Base-by-base conservation (phyloP, 2,113 vertebrate species). In the Xyliphius kryptos region DNA sequence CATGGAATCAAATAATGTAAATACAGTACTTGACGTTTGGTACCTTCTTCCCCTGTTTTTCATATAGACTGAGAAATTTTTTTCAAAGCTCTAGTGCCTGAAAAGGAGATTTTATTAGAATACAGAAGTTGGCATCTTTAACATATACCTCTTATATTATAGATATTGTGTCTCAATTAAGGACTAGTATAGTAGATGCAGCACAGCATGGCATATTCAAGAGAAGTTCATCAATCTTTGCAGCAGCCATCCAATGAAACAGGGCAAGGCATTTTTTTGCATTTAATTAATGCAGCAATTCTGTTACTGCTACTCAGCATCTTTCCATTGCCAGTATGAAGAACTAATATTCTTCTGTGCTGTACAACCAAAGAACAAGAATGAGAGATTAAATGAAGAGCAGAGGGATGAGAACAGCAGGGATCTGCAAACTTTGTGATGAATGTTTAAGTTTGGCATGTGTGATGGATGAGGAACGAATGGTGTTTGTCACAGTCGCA, bases 91-190 rank as follows among this genome's bases (percentile, higher is more conserved):
- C n/a, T n/a, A n/a, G n/a, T n/a, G n/a, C n/a, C n/a, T n/a, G n/a
- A n/a, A n/a, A n/a, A n/a, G n/a, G n/a, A n/a, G n/a, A n/a, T n/a
- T n/a, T n/a, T n/a, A 81, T 82, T 80, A 77, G 76, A 81, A 81
- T 81, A 80, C 75, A 70, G 76, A 79, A 72, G 59, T 68, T 86
- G 84, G 85, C 83, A 79, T 82, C n/a, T 70, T 74, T 82, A 82
- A 87, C 85, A 82, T 76, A 82, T 84, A 77, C 70, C 56, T 73
- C 74, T 72, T 70, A 69, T 74, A 80, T 81, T 83, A 84, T 82
- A 79, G 84, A 76, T 67, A 77, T 80, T 88, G 81, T 79, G 79
- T 88, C 85, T 85, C 80, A 84, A 86, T 88, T 84, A 86, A 77
- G 69, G 73, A 67, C 55, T 75, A 78, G 85, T 84, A 77, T 81